Conservation (phyloP, 2,888 invertebrate genomes). For the Phalangium opilio region DNA sequence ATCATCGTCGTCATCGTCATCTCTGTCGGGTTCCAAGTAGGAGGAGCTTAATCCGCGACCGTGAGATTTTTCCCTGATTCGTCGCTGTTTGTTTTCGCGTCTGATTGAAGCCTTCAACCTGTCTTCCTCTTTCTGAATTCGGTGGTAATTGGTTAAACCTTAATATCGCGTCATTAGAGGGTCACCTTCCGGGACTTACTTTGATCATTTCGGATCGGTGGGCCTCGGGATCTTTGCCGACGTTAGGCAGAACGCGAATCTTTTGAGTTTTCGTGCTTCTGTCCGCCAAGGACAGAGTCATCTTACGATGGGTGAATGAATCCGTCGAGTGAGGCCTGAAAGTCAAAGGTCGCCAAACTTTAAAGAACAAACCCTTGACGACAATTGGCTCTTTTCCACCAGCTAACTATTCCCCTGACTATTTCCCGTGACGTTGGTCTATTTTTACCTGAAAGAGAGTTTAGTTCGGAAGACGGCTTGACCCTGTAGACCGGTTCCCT, state of each 20-base stretch:
- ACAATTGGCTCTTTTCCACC: too few species aligned
- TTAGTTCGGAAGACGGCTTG: conserved; percentile 95
- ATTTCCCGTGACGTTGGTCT: too few species aligned
- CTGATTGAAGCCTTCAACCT: conserved; percentile 75
- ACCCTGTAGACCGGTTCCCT: conserved; percentile 94
- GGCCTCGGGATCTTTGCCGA: conserved; percentile 85
- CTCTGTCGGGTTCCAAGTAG: conserved; percentile 42
- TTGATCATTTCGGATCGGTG: conserved; percentile 79
- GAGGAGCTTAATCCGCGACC: conserved; percentile 36
- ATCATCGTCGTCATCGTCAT: conserved; percentile 67
- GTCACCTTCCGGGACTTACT: conserved; percentile 35
- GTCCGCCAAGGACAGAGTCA: conserved; percentile 94
- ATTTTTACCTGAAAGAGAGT: conserved; percentile 54
- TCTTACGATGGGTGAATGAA: conserved; percentile 96
- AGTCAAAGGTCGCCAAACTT: too few species aligned
- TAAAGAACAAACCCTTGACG: too few species aligned
- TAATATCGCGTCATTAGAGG: too few species aligned
- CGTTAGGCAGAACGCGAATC: conserved; percentile 88
- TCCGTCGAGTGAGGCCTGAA: conserved; percentile 89
- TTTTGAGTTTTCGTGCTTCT: conserved; percentile 81
- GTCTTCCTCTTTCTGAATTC: conserved; percentile 83
- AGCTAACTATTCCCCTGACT: too few species aligned
- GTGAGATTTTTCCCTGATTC: conserved; percentile 37
- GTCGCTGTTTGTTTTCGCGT: conserved; percentile 44
- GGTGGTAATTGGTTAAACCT: too few species aligned